Base-by-base conservation (phyloP, 1,140 invertebrate species). In the Vollenhovia emeryi region DNA sequence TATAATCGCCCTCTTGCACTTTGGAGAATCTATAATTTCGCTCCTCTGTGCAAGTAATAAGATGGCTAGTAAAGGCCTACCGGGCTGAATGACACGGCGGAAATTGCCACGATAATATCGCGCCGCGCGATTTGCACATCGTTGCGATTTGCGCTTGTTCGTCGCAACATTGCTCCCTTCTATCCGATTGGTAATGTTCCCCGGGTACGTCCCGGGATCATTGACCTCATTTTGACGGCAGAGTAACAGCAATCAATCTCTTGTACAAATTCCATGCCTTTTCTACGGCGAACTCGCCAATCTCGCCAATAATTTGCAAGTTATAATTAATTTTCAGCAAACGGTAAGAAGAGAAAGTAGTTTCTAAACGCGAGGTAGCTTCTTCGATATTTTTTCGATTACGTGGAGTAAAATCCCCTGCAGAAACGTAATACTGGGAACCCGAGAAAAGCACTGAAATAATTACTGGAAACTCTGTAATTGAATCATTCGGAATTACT, bases 11-110 rank as follows among this genome's bases (percentile, higher is more conserved):
- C 66, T 55, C 66, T 30, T 60, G 57, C 74, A 66, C 57, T 84
- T 76, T 60, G 40, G 60, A 84, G 57, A 50, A 82, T 76, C 80
- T 84, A 62, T 75, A 84, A 84, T 75, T 84, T 84, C 45, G 43
- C 30, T 33, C 55, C 21, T 55, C 69, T 59, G 68, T 66, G 62
- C 57, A 43, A 50, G 24, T 75, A 83, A 83, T 52, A 64, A 76
- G 71, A 50, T 27, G 59, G 55, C 59, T 33, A 40, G 59, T 48
- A 76, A 84, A 50, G 4, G 57, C 80, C 71, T 82, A 76, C 55
- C 30, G 71, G 15, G 18, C 33, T 43, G 24, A 57, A 48, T 48
- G 79, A 84, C 80, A 66, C 8, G 62, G 71, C 33, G 48, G 80
- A 76, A 76, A 84, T 62, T 76, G 43, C 80, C 3, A 45, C 30